These are phyloP conservation scores for Scaptomyza tumidula DNA, from an alignment of 2,888 invertebrate genomes.

Conservation along the genomic window DNA sequence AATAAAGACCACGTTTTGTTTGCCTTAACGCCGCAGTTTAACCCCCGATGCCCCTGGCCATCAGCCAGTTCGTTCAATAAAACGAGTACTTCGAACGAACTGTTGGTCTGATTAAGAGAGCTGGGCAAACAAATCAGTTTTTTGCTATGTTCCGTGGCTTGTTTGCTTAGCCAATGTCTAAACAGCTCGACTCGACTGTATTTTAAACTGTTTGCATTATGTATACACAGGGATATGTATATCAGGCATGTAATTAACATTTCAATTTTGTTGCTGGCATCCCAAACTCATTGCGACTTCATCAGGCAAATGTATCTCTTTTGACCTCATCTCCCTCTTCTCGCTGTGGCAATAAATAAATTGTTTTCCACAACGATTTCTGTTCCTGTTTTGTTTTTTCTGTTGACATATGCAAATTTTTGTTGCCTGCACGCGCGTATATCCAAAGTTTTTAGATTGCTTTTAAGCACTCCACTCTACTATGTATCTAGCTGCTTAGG, in stretches of 20 bases:
- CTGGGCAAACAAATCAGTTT: slow-evolving; percentile 73
- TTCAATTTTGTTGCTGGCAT: slow-evolving; percentile 63
- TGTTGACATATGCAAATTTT: slow-evolving; percentile 78
- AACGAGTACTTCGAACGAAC: slow-evolving; percentile 51
- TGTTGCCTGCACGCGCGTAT: slow-evolving; percentile 51
- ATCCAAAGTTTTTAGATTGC: slow-evolving; percentile 68
- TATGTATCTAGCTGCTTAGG: slow-evolving; percentile 9
- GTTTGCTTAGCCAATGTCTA: slow-evolving; percentile 76
- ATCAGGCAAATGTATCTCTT: slow-evolving; percentile 73
- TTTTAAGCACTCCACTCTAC: slow-evolving; percentile 45
- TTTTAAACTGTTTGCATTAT: slow-evolving; percentile 73
- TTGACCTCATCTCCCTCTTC: slow-evolving; percentile 28
- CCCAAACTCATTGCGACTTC: slow-evolving; percentile 19
- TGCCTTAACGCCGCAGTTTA: slow-evolving; percentile 59
- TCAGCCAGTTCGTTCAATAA: slow-evolving; percentile 44
- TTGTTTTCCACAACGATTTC: slow-evolving; percentile 61
- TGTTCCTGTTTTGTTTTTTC: slow-evolving; percentile 43
- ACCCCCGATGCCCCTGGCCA: slow-evolving; percentile 38
- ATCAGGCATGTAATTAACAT: slow-evolving; percentile 71
- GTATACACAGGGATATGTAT: not conserved
- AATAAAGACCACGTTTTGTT: slow-evolving; percentile 60
- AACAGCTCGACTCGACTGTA: slow-evolving; percentile 68
- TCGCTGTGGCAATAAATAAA: slow-evolving; percentile 64
- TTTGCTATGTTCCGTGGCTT: slow-evolving; percentile 38
- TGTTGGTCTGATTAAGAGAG: slow-evolving; percentile 71